Evolutionary conservation across 2,113 vertebrate species (phyloP).

Genomic region (Ailuropoda melanoleuca): DNA sequence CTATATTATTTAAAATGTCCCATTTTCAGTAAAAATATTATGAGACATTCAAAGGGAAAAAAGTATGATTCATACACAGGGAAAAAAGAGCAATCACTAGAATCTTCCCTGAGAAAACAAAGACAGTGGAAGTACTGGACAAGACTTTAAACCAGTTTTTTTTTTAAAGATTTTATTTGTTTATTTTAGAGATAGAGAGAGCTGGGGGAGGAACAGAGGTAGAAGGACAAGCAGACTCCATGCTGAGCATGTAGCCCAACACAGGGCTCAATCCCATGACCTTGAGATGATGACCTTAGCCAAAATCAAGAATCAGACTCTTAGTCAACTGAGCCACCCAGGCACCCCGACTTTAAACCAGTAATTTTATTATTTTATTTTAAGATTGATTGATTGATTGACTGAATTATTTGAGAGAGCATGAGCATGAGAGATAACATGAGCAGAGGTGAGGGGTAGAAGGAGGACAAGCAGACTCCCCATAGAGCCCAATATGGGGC

Average conservation of each 20-base stretch:
- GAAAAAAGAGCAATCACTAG: not conserved
- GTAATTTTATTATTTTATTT: not conserved
- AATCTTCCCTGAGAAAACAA: not conserved
- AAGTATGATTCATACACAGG: not conserved
- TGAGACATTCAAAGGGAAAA: not conserved
- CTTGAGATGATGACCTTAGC: not conserved
- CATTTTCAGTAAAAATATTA: not conserved
- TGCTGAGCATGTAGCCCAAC: not conserved
- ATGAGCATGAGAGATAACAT: too few species aligned
- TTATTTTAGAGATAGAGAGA: not conserved
- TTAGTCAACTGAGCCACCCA: not conserved
- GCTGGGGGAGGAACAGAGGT: not conserved
- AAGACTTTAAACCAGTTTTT: not conserved
- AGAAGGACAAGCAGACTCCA: not conserved
- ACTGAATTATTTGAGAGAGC: too few species aligned
- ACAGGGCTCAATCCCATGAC: not conserved
- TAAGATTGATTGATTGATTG: too few species aligned
- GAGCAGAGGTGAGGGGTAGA: not conserved
- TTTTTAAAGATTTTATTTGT: not conserved
- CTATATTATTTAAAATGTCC: not conserved
- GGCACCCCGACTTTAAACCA: not conserved
- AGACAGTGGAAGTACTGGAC: not conserved
- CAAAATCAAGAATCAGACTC: not conserved
- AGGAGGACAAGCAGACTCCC: not conserved
- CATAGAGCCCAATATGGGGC: too few species aligned